A percentile compares a stretch with the other conserved stretches of the same genome.
phyloP scores from a whole-genome alignment of 2,888 invertebrate genomes.

The Itoplectis maculator region DNA sequence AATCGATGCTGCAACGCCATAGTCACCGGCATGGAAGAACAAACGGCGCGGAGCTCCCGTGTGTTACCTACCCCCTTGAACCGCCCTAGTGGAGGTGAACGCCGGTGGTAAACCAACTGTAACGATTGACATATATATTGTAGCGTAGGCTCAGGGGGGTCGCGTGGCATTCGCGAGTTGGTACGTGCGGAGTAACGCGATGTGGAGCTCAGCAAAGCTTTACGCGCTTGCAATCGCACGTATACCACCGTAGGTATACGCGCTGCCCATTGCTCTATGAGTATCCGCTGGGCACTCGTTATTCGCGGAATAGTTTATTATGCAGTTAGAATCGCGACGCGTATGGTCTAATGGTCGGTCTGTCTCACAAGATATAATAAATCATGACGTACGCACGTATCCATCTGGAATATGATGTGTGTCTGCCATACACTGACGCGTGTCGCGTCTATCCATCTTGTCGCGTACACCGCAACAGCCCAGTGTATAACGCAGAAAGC shows the following conservation, averaged over 20 bases:
- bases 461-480: background rate
- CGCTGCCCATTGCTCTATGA: slow-evolving; percentile 35
- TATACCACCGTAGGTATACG: slow-evolving; percentile 34
- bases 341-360: background rate
- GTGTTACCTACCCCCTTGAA: slow-evolving; percentile 53
- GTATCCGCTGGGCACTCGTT: slow-evolving; percentile 16
- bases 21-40: slow-evolving; percentile 56
- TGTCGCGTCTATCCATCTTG: background rate
- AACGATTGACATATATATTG: slow-evolving; percentile 55
- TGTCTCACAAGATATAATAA: background rate
- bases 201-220: slow-evolving; percentile 52
- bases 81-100: slow-evolving; percentile 37
- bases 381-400: background rate
- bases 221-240: slow-evolving; percentile 52
- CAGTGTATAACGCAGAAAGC: background rate
- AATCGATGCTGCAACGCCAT: slow-evolving; percentile 49
- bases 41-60: slow-evolving; percentile 30
- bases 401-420: background rate
- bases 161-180: slow-evolving; percentile 22
- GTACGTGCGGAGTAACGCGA: slow-evolving; percentile 40
- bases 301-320: background rate
- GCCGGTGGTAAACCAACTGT: slow-evolving; percentile 59
- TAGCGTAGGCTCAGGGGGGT: background rate
- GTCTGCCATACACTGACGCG: background rate
- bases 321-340: background rate